phyloP scores from a whole-genome alignment of 2,797 vertebrate species.

The Eidolon dupreanum region DNA sequence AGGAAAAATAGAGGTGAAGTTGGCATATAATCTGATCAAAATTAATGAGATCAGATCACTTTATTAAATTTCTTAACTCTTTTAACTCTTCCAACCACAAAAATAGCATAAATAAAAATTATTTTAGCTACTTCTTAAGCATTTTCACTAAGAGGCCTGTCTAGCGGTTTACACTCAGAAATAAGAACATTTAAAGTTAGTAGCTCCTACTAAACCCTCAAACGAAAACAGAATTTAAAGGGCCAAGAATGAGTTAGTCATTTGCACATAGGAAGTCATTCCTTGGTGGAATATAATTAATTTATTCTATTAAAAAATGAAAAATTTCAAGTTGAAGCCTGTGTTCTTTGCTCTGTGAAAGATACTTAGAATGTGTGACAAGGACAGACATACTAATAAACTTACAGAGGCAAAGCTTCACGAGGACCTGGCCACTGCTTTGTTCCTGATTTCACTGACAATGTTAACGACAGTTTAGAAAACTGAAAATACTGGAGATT shows the following conservation, averaged over 20 bases:
- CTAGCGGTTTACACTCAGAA: not conserved
- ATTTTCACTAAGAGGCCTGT: not conserved
- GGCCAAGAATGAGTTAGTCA: not conserved
- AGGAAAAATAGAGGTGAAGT: not conserved
- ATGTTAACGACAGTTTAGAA: slow-evolving; percentile 2
- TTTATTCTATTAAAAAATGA: slow-evolving; percentile 15
- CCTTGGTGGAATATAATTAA: slow-evolving; percentile 24
- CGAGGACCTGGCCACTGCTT: not conserved
- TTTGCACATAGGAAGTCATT: not conserved
- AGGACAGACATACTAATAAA: not conserved
- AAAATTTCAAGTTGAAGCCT: not conserved
- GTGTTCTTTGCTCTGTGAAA: not conserved
- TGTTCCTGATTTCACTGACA: not conserved
- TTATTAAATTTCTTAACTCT: slow-evolving; percentile 20
- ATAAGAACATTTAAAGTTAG: not conserved
- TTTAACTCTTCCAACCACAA: slow-evolving; percentile 37
- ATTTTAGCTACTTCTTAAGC: not conserved
- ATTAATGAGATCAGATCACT: not conserved
- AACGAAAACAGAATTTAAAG: slow-evolving; percentile 37
- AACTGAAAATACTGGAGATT: not conserved
- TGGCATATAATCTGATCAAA: not conserved
- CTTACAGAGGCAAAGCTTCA: not conserved
- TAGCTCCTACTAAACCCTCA: not conserved
- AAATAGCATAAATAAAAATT: slow-evolving; percentile 31
- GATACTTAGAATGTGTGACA: not conserved